These are phyloP conservation scores for Nomada hirtipes DNA, from an alignment of 2,888 invertebrate species.

Conservation along the genomic window DNA sequence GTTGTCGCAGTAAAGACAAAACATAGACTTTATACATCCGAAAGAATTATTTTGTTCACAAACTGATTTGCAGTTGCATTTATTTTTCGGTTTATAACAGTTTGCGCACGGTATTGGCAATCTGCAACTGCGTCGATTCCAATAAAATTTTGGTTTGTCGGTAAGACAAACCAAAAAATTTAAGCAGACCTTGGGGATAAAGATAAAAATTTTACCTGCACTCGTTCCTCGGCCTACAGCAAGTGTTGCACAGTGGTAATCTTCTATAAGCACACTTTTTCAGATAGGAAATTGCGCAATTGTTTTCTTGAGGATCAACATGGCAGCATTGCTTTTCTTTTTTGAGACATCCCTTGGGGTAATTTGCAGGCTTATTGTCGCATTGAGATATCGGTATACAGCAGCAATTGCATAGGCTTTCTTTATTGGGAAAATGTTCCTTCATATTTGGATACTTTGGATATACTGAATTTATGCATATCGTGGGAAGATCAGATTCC, in stretches of 20 bases:
- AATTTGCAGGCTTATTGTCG: not conserved
- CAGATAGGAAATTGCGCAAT: not conserved
- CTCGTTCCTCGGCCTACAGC: conserved; percentile 32
- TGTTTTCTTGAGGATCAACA: conserved; percentile 17
- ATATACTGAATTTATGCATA: conserved; percentile 17
- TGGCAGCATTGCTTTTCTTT: conserved; percentile 14
- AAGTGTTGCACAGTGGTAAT: conserved; percentile 15
- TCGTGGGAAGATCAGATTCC: not conserved
- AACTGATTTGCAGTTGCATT: conserved; percentile 42
- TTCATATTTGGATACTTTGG: not conserved
- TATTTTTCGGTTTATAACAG: conserved; percentile 44
- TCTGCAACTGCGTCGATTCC: conserved; percentile 31
- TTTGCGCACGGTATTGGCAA: conserved; percentile 8
- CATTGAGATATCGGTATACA: not conserved
- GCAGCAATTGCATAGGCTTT: conserved; percentile 26
- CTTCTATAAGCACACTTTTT: conserved; percentile 41
- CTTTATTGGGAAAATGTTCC: not conserved
- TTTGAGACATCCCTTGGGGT: conserved; percentile 55
- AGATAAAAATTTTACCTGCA: conserved; percentile 42
- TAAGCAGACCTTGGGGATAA: too few species aligned
- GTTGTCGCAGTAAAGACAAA: conserved; percentile 76
- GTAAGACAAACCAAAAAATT: not conserved
- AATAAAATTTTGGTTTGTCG: not conserved
- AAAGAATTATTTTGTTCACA: not conserved
- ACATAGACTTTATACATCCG: conserved; percentile 65